Evolutionary conservation across 2,113 vertebrate genomes (phyloP).

Genomic region (Anoura caudifer): DNA sequence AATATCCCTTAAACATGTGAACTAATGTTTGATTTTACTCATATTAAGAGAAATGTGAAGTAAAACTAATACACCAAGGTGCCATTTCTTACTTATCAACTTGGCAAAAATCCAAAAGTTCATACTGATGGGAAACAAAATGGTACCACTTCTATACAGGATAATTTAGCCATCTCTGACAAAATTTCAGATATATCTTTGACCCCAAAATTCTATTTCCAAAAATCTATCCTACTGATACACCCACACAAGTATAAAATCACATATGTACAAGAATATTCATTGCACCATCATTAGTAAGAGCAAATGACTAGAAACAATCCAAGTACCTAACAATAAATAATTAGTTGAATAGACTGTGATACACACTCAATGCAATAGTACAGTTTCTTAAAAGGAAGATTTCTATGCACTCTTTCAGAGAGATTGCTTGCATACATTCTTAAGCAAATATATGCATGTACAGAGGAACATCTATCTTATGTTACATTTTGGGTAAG

Average conservation of each 20-base stretch:
- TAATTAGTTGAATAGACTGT: neutral
- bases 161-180: neutral
- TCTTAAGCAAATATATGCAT: neutral
- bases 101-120: neutral
- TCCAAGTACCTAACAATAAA: neutral
- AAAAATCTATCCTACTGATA: neutral
- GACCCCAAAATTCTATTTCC: neutral
- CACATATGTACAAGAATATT: neutral
- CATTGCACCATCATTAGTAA: neutral
- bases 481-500: neutral
- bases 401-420: neutral
- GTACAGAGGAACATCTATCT: neutral
- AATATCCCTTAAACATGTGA: neutral
- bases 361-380: neutral
- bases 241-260: neutral
- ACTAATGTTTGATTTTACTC: neutral
- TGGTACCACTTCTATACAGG: neutral
- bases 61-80: neutral
- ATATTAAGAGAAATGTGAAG: neutral
- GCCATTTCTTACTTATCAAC: neutral
- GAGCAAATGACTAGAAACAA: neutral
- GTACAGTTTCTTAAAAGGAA: neutral
- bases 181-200: slow-evolving; percentile 5
- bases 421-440: neutral
- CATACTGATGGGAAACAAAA: neutral